phyloP scores from a whole-genome alignment of 1,140 invertebrate genomes.

The Pomacea maculata region DNA sequence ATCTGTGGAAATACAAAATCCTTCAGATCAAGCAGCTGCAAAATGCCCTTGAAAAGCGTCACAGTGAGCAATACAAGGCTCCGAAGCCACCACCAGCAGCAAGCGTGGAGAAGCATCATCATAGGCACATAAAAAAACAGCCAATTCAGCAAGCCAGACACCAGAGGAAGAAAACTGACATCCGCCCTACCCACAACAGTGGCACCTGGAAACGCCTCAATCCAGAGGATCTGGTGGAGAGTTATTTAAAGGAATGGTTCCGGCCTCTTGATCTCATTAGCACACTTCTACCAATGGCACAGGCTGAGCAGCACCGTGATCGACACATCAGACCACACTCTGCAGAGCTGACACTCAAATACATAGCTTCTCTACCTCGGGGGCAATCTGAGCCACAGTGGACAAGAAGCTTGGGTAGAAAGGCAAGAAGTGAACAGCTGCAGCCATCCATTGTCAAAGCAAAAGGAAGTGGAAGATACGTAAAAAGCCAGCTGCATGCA shows the following conservation, averaged over 20 bases:
- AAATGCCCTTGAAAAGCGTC: constrained; percentile 9
- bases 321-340: background rate
- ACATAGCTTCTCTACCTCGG: too few species aligned
- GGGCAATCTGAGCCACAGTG: too few species aligned
- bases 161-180: background rate
- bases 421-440: too few species aligned
- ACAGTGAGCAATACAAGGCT: background rate
- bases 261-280: background rate
- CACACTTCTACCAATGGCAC: background rate
- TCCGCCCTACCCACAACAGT: constrained; percentile 1
- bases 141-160: background rate
- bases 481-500: too few species aligned
- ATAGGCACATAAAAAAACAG: background rate
- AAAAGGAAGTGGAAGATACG: too few species aligned
- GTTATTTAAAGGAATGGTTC: constrained; percentile 4
- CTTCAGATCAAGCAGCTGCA: constrained; percentile 17
- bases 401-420: too few species aligned
- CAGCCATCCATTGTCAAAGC: too few species aligned
- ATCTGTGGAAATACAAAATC: constrained; percentile 15
- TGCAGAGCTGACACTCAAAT: background rate
- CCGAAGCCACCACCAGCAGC: background rate
- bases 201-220: constrained; percentile 4
- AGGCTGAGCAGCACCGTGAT: background rate
- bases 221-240: constrained; percentile 9
- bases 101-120: background rate